A percentile compares a stretch with the other conserved stretches of the same genome.
phyloP scores from a whole-genome alignment of 2,888 invertebrate species.

The Synanthedon myopaeformis region DNA sequence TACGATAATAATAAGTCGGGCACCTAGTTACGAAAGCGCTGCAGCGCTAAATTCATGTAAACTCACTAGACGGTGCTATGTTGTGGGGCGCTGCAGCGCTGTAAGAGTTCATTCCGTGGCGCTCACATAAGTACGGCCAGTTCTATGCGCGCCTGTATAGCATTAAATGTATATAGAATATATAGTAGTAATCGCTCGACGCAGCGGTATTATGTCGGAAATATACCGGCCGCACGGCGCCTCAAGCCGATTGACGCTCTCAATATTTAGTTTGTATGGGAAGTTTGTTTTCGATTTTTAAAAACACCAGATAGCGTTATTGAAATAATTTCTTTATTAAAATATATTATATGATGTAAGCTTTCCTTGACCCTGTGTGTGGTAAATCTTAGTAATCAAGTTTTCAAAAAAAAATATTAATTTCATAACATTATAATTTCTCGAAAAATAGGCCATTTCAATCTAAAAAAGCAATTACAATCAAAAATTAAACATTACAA shows the following conservation, averaged over 20 bases:
- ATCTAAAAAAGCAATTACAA: no score
- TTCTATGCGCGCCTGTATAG: constrained; percentile 72
- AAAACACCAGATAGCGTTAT: constrained; percentile 48
- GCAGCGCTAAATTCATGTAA: constrained; percentile 36
- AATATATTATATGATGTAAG: constrained; percentile 53
- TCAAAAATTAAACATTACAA: no score
- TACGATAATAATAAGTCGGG: constrained; percentile 71
- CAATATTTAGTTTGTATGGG: constrained; percentile 67
- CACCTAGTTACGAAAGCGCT: constrained; percentile 44
- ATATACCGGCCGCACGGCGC: constrained; percentile 67
- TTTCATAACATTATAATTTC: neutral
- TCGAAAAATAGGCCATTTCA: no score
- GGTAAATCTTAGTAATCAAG: constrained; percentile 26
- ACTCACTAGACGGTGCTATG: constrained; percentile 26
- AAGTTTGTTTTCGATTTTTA: constrained; percentile 62
- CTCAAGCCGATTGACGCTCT: constrained; percentile 61
- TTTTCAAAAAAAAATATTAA: constrained; percentile 10
- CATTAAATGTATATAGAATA: constrained; percentile 72
- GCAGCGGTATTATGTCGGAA: constrained; percentile 72
- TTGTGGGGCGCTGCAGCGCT: constrained; percentile 51
- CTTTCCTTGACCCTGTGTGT: constrained; percentile 56
- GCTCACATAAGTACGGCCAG: constrained; percentile 72
- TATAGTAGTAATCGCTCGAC: constrained; percentile 72
- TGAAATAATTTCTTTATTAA: constrained; percentile 52
- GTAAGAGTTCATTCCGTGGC: constrained; percentile 38